Evolutionary conservation across 1,140 invertebrate species (phyloP), one percentile per base, ranked within the genome.

Genomic region (Maconellicoccus hirsutus): DNA sequence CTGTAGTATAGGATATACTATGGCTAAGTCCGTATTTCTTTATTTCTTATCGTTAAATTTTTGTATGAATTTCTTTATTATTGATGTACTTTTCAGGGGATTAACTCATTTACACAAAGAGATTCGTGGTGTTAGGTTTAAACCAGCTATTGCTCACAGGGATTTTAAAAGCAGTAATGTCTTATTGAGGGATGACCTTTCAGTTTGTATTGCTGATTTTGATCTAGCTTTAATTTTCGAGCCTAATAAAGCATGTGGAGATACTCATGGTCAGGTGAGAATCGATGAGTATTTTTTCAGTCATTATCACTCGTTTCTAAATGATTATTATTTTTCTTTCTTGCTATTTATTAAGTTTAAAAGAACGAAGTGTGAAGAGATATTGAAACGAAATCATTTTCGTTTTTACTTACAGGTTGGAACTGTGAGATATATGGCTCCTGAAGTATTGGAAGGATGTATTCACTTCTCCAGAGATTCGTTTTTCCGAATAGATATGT

Each of bases 141-240:
- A 98, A 79, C 95, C 96, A 14, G 89, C 95, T 0, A 86, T 99
- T 59, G 95, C 96, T 3, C 96, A 99, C 80, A 81, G 96, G 61
- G 97, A 99, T 82, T 97, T 99, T 78, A 99, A 99, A 80, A 96
- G 93, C 38, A 98, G 97, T 81, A 99, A 99, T 82, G 95, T 99
- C 27, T 82, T 99, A 25, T 81, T 99, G 0, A 97, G 96, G 80
- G 80, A 83, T 25, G 93, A 98, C 79, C 81, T 98, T 78, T 93
- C 90, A 39, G 93, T 94, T 16, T 98, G 96, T 77, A 94, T 99
- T 77, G 94, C 95, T 70, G 97, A 99, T 81, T 98, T 99, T 82
- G 96, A 96, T 2, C 81, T 98, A 27, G 96, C 96, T 12, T 81
- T 98, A 73, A 88, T 96, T 73, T 98, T 98, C 80, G 89, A 94